Conservation (phyloP, 2,113 vertebrate genomes). For the Eudyptes chrysolophus region DNA sequence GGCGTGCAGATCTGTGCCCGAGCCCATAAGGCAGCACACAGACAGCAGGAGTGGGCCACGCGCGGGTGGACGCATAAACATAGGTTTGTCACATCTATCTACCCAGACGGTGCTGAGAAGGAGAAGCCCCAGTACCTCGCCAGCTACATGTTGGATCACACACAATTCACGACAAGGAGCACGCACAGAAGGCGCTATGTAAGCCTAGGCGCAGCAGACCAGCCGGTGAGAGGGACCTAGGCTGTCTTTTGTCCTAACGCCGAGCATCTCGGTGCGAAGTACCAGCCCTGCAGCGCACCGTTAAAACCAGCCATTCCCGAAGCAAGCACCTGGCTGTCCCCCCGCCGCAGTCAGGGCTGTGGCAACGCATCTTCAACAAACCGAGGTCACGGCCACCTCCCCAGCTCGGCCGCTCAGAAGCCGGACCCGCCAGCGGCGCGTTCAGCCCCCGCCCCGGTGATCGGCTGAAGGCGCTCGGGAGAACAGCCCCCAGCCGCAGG, state of each 20-base stretch:
- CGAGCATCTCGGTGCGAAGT: rapidly evolving
- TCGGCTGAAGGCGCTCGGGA: rapidly evolving
- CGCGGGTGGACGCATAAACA: rapidly evolving
- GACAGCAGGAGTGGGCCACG: too few species aligned
- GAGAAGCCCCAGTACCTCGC: background rate
- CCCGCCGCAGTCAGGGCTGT: rapidly evolving
- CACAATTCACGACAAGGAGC: rapidly evolving
- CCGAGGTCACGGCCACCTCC: background rate
- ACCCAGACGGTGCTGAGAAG: background rate
- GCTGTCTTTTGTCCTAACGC: rapidly evolving
- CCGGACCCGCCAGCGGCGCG: too few species aligned
- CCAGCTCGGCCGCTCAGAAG: background rate
- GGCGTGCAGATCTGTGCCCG: rapidly evolving
- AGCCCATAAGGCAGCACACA: rapidly evolving
- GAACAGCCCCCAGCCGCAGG: too few species aligned
- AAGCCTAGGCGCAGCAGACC: rapidly evolving
- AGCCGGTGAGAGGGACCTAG: background rate
- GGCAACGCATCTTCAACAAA: background rate
- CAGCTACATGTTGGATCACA: rapidly evolving
- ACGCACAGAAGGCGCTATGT: rapidly evolving
- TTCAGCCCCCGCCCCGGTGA: too few species aligned
- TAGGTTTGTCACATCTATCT: rapidly evolving
- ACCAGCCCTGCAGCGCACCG: rapidly evolving
- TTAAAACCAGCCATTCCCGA: rapidly evolving
- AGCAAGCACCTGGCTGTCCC: rapidly evolving